phyloP scores from a whole-genome alignment of 2,113 vertebrate genomes.

The Vanacampus margaritifer region DNA sequence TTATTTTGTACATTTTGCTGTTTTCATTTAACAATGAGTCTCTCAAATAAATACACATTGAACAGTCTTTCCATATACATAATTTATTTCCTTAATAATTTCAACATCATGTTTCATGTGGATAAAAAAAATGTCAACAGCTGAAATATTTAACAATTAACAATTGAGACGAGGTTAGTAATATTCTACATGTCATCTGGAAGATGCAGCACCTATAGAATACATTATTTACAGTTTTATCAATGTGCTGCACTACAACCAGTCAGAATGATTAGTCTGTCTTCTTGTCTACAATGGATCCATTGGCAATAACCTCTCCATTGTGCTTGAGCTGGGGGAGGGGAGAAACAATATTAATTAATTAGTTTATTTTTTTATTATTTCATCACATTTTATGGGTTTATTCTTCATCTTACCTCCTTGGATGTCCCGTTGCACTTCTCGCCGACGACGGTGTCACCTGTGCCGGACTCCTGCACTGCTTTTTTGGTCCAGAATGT shows the following conservation, averaged over 20 bases:
- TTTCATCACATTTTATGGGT: neutral
- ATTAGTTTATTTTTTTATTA: neutral
- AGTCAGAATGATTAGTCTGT: constrained; percentile 59
- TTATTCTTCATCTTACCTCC: constrained; percentile 59
- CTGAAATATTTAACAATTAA: constrained; percentile 14
- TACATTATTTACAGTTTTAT: constrained; percentile 55
- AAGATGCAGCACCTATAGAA: constrained; percentile 10
- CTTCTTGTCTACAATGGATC: constrained; percentile 77
- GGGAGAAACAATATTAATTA: too few relatives aligned
- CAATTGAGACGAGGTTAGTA: neutral
- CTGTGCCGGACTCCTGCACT: constrained; percentile 50
- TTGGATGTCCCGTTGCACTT: constrained; percentile 53
- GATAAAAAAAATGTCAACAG: neutral
- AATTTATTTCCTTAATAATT: neutral
- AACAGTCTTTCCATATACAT: neutral
- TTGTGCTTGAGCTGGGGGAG: constrained; percentile 67
- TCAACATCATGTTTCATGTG: neutral
- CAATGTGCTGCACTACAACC: constrained; percentile 8
- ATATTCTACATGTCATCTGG: neutral
- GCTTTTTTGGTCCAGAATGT: constrained; percentile 80
- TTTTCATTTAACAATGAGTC: neutral
- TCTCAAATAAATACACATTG: neutral
- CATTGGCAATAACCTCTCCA: constrained; percentile 58
- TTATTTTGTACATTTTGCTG: too few relatives aligned
- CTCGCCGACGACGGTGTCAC: constrained; percentile 32